phyloP scores from a whole-genome alignment of 1,140 invertebrate genomes.

The Zaprionus lachaisei region DNA sequence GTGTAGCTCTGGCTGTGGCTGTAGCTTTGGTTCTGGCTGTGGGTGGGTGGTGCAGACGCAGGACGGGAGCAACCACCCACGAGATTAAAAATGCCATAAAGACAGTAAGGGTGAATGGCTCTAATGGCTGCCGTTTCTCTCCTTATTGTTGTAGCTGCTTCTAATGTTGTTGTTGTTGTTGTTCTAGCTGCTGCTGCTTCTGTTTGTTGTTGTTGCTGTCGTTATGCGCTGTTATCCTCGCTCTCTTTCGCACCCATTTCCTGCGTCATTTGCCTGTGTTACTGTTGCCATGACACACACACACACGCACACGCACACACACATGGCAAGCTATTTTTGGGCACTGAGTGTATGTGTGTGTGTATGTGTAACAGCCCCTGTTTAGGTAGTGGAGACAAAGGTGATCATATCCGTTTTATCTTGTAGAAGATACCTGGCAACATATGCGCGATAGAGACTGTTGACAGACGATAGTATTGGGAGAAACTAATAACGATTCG shows the following conservation, averaged over 20 bases:
- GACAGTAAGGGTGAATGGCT: slow-evolving; percentile 82
- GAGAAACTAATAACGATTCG: not conserved
- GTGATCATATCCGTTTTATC: slow-evolving; percentile 23
- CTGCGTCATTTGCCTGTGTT: slow-evolving; percentile 8
- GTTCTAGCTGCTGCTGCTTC: slow-evolving; percentile 31
- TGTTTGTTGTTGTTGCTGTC: slow-evolving; percentile 21
- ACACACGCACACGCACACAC: slow-evolving; percentile 28
- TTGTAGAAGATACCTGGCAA: slow-evolving; percentile 2
- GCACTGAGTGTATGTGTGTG: not conserved
- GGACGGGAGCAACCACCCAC: slow-evolving; percentile 67
- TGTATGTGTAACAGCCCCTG: slow-evolving; percentile 1
- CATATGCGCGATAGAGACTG: slow-evolving; percentile 16
- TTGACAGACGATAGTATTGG: not conserved
- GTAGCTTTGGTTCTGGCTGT: not conserved
- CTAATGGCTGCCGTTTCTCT: slow-evolving; percentile 74
- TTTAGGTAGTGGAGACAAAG: not conserved
- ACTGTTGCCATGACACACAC: slow-evolving; percentile 21
- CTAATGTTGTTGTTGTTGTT: slow-evolving; percentile 29
- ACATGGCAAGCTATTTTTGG: slow-evolving; percentile 8
- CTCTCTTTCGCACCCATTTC: slow-evolving; percentile 30
- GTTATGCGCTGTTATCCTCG: slow-evolving; percentile 58
- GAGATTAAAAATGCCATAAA: slow-evolving; percentile 83
- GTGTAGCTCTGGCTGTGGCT: slow-evolving; percentile 4
- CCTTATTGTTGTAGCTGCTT: not conserved
- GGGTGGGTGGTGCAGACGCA: slow-evolving; percentile 28